Base-by-base conservation (phyloP, 2,888 invertebrate species). In the Clusia tigrina region DNA sequence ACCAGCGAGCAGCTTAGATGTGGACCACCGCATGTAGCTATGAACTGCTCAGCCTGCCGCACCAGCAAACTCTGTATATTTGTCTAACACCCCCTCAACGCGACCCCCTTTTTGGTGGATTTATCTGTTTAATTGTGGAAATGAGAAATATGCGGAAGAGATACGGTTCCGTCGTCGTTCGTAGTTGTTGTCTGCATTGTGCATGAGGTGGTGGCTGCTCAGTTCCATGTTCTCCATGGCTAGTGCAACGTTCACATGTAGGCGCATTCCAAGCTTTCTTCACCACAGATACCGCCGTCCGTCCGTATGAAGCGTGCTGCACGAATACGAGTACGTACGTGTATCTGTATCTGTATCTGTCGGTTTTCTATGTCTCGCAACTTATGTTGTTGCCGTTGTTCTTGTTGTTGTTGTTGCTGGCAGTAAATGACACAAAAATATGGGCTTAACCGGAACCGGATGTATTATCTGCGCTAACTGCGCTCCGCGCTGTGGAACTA, bases 391-490 rank as follows among this genome's bases (percentile, higher is more conserved):
- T 38, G 52, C 54, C 23, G 38, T 12, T 18, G 56, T 48, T 58
- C 25, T 26, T 25, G 52, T 20, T 9, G 51, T 17, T 53, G 26
- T 58, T 52, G 51, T 32, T 62, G 58, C 58, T 62, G 61, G 57
- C 52, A 54, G 53, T 71, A 77, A 76, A 80, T 77, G 79, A 74
- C 76, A 77, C 76, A 76, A 76, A 78, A 82, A 81, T 77, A 80
- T 83, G 82, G 83, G 83, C 82, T 81, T 81, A 83, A 83, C 83
- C 83, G 83, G 83, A 83, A 83, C 81, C 83, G 83, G 83, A 83
- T 81, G 81, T 82, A 83, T 83, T 83, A 83, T 83, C 82, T 83
- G 83, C 83, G 82, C 83, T 81, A 83, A 83, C 83, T 82, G 79
- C 74, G 77, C 78, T 74, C 68, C 69, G 69, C 60, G 42, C 73